phyloP scores from a whole-genome alignment of 2,113 vertebrate genomes.

The Anarrhichthys ocellatus region DNA sequence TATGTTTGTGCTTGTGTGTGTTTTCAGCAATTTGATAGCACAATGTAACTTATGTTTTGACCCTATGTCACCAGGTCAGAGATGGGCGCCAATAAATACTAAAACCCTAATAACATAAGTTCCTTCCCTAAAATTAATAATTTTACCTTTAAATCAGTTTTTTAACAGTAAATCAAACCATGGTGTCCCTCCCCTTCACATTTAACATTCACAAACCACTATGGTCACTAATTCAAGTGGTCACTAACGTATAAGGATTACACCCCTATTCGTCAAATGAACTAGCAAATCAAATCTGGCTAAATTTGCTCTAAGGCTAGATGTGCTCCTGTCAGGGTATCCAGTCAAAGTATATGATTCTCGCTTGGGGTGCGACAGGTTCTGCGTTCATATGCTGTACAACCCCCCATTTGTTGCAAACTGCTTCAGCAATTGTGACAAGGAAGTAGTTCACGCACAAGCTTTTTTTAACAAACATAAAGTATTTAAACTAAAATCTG shows the following conservation, averaged over 20 bases:
- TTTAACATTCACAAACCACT: not conserved
- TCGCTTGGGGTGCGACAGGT: not conserved
- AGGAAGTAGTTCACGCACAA: not conserved
- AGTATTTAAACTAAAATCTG: not conserved
- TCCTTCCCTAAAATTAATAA: not conserved
- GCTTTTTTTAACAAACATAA: not conserved
- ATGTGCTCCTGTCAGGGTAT: not conserved
- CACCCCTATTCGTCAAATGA: not conserved
- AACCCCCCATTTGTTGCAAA: not conserved
- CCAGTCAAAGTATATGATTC: not conserved
- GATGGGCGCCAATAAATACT: not conserved
- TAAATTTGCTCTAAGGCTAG: not conserved
- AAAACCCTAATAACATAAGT: not conserved
- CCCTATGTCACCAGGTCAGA: not conserved
- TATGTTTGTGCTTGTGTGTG: not conserved
- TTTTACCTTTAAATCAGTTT: not conserved
- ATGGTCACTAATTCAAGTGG: not conserved
- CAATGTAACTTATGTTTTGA: not conserved
- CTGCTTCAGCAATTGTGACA: not conserved
- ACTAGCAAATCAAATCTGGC: not conserved
- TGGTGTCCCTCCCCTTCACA: not conserved
- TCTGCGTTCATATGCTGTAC: not conserved
- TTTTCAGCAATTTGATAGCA: not conserved
- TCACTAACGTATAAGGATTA: not conserved
- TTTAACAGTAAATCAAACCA: not conserved